Evolutionary conservation across 1,140 invertebrate genomes (phyloP).

Genomic region (Bombus huntii): DNA sequence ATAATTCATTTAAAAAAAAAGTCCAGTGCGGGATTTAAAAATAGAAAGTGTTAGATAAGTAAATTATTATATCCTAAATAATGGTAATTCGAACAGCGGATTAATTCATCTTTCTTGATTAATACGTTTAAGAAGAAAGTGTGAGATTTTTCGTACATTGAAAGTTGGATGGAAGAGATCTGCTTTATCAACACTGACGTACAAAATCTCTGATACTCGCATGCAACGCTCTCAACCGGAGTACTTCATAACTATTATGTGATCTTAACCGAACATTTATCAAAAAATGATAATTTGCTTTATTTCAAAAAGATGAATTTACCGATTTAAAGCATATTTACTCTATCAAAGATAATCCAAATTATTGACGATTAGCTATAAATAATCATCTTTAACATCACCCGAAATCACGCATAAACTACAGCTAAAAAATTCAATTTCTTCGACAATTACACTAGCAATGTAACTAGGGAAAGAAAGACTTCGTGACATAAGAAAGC

Average conservation of each 20-base stretch:
- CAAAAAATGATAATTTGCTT: conserved; percentile 20
- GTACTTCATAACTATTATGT: background rate
- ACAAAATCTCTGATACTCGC: background rate
- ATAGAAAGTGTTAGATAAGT: background rate
- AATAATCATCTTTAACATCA: background rate
- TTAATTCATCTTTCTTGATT: background rate
- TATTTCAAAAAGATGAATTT: background rate
- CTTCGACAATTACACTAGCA: too few relatives aligned
- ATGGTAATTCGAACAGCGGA: background rate
- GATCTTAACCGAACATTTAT: background rate
- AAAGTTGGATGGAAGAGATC: background rate
- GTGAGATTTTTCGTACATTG: background rate
- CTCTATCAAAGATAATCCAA: background rate
- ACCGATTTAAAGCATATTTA: background rate
- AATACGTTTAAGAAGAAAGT: background rate
- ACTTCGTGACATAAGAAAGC: background rate
- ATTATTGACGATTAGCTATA: background rate
- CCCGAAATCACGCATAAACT: too few relatives aligned
- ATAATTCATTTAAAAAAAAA: background rate
- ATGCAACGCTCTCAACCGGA: conserved; percentile 33
- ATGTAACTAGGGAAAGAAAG: background rate
- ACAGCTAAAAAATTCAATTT: too few relatives aligned
- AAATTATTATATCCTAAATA: background rate
- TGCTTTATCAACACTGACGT: conserved; percentile 17
- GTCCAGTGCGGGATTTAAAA: background rate